phyloP scores from a whole-genome alignment of 1,140 invertebrate genomes.

The Drosophila tristis region DNA sequence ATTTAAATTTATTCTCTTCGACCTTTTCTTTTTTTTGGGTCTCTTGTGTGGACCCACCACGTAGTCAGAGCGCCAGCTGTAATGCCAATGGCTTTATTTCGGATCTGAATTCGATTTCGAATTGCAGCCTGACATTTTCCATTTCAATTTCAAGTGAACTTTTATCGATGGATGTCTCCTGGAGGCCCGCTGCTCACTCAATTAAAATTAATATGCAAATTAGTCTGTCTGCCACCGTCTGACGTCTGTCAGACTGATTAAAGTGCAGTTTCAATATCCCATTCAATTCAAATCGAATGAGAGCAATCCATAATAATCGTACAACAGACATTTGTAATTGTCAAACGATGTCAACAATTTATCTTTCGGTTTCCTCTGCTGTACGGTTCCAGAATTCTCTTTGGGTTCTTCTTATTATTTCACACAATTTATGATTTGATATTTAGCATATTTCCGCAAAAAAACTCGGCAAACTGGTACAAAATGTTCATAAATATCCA shows the following conservation, averaged over 20 bases:
- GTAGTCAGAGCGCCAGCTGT: slow-evolving; percentile 17
- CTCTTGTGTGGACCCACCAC: slow-evolving; percentile 41
- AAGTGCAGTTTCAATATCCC: slow-evolving; percentile 30
- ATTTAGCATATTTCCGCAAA: slow-evolving; percentile 32
- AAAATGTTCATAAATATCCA: slow-evolving; percentile 24
- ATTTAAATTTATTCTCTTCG: slow-evolving; percentile 70
- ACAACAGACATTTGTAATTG: slow-evolving; percentile 27
- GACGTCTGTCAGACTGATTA: slow-evolving; percentile 70
- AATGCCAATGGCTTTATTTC: slow-evolving; percentile 67
- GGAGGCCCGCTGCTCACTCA: slow-evolving; percentile 45
- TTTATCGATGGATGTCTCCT: slow-evolving; percentile 33
- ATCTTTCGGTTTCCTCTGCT: not conserved
- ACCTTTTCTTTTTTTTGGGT: slow-evolving; percentile 10
- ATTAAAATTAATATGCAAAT: slow-evolving; percentile 83
- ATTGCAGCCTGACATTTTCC: slow-evolving; percentile 54
- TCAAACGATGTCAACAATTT: slow-evolving; percentile 1
- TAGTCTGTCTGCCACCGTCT: slow-evolving; percentile 49
- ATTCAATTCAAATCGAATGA: slow-evolving; percentile 21
- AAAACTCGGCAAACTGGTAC: slow-evolving; percentile 45
- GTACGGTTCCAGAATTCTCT: not conserved
- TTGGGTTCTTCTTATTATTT: slow-evolving; percentile 19
- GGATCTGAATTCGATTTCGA: slow-evolving; percentile 47
- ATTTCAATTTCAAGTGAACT: slow-evolving; percentile 44
- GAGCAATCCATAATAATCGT: slow-evolving; percentile 9
- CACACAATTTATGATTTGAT: slow-evolving; percentile 42